Percentiles rank a stretch among this genome's conserved stretches.
phyloP scores from a whole-genome alignment of 1,140 invertebrate genomes.

The Tenebrio molitor region DNA sequence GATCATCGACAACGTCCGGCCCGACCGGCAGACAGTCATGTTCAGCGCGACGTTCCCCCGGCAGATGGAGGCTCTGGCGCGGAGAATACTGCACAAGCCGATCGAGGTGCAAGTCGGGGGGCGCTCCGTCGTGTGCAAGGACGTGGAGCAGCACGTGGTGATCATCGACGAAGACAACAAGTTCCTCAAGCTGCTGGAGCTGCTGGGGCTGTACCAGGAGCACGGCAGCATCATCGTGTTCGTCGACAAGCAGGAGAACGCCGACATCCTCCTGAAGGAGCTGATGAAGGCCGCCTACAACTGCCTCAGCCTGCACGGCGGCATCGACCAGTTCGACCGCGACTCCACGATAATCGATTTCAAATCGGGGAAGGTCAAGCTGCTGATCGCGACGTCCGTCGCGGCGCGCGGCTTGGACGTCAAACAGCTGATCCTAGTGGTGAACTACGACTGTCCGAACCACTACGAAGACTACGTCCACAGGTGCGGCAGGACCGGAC shows the following conservation, averaged over 20 bases:
- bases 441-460: conserved; percentile 99
- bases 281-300: conserved; percentile 97
- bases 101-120: conserved; percentile 99
- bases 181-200: conserved; percentile 96
- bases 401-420: conserved; percentile 98
- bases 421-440: conserved; percentile 96
- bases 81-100: conserved; percentile 93
- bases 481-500: conserved; percentile 91
- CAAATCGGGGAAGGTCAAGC: conserved; percentile 91
- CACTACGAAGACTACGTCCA: conserved; percentile 99
- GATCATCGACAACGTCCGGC: conserved; percentile 97
- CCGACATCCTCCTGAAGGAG: conserved; percentile 94
- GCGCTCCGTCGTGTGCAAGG: conserved; percentile 96
- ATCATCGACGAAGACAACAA: conserved; percentile 97
- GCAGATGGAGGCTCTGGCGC: conserved; percentile 98
- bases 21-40: conserved; percentile 98
- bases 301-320: conserved; percentile 97
- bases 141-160: conserved; percentile 96
- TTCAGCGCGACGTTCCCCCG: conserved; percentile 99
- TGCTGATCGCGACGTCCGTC: conserved; percentile 94
- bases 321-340: conserved; percentile 99
- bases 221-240: conserved; percentile 96
- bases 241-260: conserved; percentile 99
- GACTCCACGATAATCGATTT: conserved; percentile 99
- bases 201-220: conserved; percentile 95